A percentile compares a stretch with the other conserved stretches of the same genome.
phyloP scores from a whole-genome alignment of 1,140 invertebrate species.

The Temnothorax curvispinosus region DNA sequence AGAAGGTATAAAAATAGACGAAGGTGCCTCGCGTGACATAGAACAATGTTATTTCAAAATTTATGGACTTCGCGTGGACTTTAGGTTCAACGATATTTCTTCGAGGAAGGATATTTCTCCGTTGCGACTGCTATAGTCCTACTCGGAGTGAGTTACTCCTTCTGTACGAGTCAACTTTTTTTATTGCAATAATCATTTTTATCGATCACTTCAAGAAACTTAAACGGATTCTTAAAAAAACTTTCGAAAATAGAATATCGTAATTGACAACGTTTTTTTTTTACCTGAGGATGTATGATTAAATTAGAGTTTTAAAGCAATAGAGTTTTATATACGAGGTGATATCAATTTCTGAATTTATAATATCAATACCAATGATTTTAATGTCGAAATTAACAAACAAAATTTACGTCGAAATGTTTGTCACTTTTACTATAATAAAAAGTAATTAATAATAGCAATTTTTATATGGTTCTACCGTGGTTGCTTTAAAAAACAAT shows the following conservation, averaged over 20 bases:
- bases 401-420: slow-evolving; percentile 3
- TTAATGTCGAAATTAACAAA: neutral
- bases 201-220: neutral
- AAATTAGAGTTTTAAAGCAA: slow-evolving; percentile 4
- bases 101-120: slow-evolving; percentile 12
- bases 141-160: neutral
- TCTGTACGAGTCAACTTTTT: slow-evolving; percentile 26
- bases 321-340: slow-evolving; percentile 4
- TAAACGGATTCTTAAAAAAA: slow-evolving; percentile 2
- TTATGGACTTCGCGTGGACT: slow-evolving; percentile 33
- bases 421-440: slow-evolving; percentile 12
- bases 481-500: slow-evolving; percentile 2
- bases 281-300: neutral
- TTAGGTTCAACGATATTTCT: slow-evolving; percentile 50
- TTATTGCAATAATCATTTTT: slow-evolving; percentile 22
- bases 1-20: slow-evolving; percentile 46
- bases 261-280: neutral
- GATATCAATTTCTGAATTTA: slow-evolving; percentile 27
- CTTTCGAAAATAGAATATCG: neutral
- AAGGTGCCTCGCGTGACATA: slow-evolving; percentile 56
- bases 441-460: neutral
- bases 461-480: neutral
- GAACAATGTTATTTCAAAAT: slow-evolving; percentile 44
- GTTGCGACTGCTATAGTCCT: slow-evolving; percentile 23
- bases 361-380: neutral